Evolutionary conservation across 1,140 invertebrate species (phyloP).

Genomic region (Eueides isabella): DNA sequence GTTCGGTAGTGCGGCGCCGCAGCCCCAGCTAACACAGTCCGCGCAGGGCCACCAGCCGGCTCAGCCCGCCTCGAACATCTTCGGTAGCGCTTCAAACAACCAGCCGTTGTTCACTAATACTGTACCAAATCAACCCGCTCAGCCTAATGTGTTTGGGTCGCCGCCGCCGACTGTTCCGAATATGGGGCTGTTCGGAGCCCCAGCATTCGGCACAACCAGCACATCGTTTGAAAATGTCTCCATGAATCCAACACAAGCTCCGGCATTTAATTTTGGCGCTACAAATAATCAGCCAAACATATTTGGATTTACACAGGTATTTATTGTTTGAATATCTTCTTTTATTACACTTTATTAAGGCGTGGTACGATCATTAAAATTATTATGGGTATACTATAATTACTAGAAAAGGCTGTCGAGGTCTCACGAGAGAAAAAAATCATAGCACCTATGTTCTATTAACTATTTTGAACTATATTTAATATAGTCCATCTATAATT

Average conservation of each 20-base stretch:
- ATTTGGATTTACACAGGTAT: conserved; percentile 68
- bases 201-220: conserved; percentile 54
- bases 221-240: conserved; percentile 53
- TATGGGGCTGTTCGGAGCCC: conserved; percentile 53
- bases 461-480: too few relatives aligned
- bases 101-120: background rate
- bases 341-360: too few relatives aligned
- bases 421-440: too few relatives aligned
- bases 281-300: conserved; percentile 42
- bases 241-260: conserved; percentile 44
- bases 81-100: conserved; percentile 22
- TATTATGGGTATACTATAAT: background rate
- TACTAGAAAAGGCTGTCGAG: too few relatives aligned
- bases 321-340: background rate
- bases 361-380: too few relatives aligned
- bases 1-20: conserved; percentile 45
- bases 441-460: too few relatives aligned
- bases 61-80: conserved; percentile 42
- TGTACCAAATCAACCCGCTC: conserved; percentile 13
- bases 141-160: conserved; percentile 54
- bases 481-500: too few relatives aligned
- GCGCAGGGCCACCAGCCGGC: background rate
- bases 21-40: conserved; percentile 21
- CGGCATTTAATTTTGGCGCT: conserved; percentile 56
- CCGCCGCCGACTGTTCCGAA: conserved; percentile 41